Evolutionary conservation across 2,888 invertebrate genomes (phyloP).

Genomic region (Rhyacophila evoluta): DNA sequence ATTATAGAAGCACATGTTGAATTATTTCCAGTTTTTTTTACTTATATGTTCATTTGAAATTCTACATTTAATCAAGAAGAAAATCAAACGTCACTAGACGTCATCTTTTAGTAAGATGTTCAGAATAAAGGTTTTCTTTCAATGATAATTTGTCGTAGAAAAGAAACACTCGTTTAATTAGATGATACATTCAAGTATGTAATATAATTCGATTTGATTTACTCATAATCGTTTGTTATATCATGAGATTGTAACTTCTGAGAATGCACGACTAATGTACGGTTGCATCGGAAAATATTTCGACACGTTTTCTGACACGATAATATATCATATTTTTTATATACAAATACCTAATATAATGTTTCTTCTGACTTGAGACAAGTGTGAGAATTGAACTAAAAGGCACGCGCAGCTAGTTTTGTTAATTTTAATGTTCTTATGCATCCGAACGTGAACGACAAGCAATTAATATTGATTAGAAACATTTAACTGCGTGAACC

Average conservation of each 20-base stretch:
- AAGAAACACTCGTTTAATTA: too few relatives aligned
- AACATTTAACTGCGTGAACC: neutral
- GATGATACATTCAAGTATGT: too few relatives aligned
- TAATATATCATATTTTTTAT: conserved; percentile 5
- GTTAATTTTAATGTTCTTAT: neutral
- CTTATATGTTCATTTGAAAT: too few relatives aligned
- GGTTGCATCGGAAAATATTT: neutral
- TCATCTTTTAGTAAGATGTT: too few relatives aligned
- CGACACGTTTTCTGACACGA: neutral
- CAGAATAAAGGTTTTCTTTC: too few relatives aligned
- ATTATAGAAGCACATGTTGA: too few relatives aligned
- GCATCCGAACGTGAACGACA: conserved; percentile 16
- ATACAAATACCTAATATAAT: neutral
- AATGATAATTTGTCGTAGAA: too few relatives aligned
- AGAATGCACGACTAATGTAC: neutral
- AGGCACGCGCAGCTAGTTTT: conserved; percentile 12
- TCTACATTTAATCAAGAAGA: too few relatives aligned
- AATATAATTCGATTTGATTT: neutral
- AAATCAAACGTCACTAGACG: too few relatives aligned
- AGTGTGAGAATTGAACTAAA: conserved; percentile 14
- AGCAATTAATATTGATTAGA: conserved; percentile 27
- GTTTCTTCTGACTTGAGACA: neutral
- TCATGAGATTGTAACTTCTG: neutral
- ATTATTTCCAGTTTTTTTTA: too few relatives aligned
- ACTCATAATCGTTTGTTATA: neutral